A percentile compares a stretch with the other conserved stretches of the same genome.
Conservation (phyloP, 2,797 vertebrate species). For the Oreonectes daqikongensis region DNA sequence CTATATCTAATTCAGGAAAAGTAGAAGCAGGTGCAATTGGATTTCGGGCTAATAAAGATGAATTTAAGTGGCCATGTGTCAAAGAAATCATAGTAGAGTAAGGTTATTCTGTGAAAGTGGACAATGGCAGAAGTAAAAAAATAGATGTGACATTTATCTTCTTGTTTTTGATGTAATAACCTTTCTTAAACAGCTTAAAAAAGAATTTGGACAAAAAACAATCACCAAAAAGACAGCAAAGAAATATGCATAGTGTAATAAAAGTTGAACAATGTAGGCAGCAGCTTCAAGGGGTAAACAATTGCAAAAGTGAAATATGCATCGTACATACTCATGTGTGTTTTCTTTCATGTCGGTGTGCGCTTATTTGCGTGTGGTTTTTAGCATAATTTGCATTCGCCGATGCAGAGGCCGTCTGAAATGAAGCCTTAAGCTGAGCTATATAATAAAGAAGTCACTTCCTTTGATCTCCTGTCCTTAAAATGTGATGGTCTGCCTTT, state of each 20-base stretch:
- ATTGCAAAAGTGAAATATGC: constrained; percentile 15
- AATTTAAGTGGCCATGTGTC: neutral
- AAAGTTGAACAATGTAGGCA: constrained; percentile 3
- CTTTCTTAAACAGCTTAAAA: neutral
- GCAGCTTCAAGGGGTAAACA: constrained; percentile 31
- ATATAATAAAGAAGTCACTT: constrained; percentile 1
- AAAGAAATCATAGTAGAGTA: neutral
- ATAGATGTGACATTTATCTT: neutral
- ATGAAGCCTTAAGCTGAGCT: constrained; percentile 20
- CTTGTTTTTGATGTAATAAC: constrained; percentile 15
- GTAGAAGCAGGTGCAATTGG: neutral
- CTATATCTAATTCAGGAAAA: neutral
- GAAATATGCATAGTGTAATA: neutral
- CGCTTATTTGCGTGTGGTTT: neutral
- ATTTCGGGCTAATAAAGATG: neutral
- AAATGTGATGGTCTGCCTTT: neutral
- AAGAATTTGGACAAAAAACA: constrained; percentile 18
- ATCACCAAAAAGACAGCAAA: neutral
- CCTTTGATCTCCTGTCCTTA: constrained; percentile 17
- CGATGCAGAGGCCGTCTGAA: constrained; percentile 20
- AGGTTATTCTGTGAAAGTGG: neutral
- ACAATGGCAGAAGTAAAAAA: neutral
- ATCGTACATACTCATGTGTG: neutral
- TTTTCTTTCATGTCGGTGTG: neutral
- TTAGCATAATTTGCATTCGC: constrained; percentile 8